Evolutionary conservation across 2,797 vertebrate genomes (phyloP).

Genomic region (Morus bassanus): DNA sequence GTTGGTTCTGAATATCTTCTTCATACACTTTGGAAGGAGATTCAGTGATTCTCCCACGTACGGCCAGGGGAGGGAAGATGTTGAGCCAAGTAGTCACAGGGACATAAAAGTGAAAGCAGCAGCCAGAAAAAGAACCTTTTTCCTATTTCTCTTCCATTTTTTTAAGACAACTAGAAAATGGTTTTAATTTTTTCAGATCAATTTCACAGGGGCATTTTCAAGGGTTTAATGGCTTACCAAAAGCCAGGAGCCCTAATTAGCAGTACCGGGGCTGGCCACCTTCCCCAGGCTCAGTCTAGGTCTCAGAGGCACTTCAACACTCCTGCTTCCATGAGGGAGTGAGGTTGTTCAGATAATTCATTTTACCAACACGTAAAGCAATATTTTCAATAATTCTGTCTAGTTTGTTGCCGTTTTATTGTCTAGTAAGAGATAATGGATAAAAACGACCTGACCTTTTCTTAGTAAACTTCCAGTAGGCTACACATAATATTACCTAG

Average conservation of each 20-base stretch:
- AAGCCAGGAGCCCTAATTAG: neutral
- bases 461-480: neutral
- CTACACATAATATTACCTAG: neutral
- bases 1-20: neutral
- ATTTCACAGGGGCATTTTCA: neutral
- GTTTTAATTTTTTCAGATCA: neutral
- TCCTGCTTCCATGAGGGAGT: neutral
- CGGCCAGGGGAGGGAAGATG: neutral
- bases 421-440: neutral
- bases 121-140: neutral
- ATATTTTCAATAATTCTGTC: constrained; percentile 10
- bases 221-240: neutral
- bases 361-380: neutral
- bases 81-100: neutral
- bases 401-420: neutral
- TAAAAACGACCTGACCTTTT: neutral
- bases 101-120: neutral
- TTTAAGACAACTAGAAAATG: neutral
- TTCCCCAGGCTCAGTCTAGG: neutral
- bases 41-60: neutral
- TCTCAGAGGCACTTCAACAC: neutral
- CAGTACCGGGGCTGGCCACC: neutral
- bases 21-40: neutral
- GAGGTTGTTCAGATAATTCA: neutral
- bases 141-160: neutral